A percentile compares a stretch with the other conserved stretches of the same genome.
These are phyloP conservation scores for Pelmatolapia mariae DNA, from an alignment of 2,113 vertebrate genomes.

Conservation along the genomic window DNA sequence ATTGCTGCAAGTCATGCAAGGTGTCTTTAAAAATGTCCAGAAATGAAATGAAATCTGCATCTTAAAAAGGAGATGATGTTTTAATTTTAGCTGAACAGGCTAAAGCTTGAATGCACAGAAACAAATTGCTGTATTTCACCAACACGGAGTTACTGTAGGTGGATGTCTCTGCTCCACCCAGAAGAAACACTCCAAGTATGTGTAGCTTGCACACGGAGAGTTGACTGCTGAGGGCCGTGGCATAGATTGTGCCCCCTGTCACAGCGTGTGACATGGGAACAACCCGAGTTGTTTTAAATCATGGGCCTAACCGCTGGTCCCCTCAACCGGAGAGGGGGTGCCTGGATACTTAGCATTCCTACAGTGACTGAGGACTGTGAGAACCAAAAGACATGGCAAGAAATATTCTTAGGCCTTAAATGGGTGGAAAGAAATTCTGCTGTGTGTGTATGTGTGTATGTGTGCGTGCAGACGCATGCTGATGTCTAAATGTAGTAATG, in stretches of 20 bases:
- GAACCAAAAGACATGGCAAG: conserved; percentile 51
- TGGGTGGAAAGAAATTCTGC: neutral
- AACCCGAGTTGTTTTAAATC: conserved; percentile 56
- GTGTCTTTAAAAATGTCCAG: neutral
- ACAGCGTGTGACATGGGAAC: conserved; percentile 60
- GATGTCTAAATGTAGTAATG: neutral
- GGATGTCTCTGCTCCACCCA: neutral
- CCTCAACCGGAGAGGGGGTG: neutral
- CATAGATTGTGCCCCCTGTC: conserved; percentile 26
- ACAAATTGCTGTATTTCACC: neutral
- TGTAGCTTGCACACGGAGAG: neutral
- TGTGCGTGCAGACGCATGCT: neutral
- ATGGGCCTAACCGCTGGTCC: conserved; percentile 45
- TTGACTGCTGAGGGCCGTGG: neutral
- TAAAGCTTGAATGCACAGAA: neutral
- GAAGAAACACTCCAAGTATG: neutral
- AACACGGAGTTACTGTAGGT: neutral
- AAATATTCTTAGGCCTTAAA: conserved; percentile 42
- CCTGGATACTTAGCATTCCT: conserved; percentile 66
- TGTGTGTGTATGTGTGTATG: neutral
- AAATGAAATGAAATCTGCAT: neutral
- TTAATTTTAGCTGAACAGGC: neutral
- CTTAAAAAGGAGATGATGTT: neutral
- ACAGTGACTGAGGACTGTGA: conserved; percentile 54
- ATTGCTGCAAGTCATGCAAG: neutral